phyloP scores from a whole-genome alignment of 2,888 invertebrate genomes.

The Drosophila nigricruria region DNA sequence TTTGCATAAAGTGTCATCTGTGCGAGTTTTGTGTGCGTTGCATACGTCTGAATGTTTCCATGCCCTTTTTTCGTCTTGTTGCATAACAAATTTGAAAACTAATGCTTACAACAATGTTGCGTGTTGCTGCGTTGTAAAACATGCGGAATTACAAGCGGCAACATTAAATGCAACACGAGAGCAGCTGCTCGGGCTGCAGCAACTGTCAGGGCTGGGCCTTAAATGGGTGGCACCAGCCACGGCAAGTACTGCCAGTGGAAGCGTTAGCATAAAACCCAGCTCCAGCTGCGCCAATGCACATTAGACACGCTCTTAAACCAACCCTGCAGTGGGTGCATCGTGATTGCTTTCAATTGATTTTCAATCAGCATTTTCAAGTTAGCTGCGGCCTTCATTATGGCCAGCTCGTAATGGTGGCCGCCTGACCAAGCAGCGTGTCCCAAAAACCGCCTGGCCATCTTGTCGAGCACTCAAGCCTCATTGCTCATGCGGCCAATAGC shows the following conservation, averaged over 20 bases:
- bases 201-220: background rate
- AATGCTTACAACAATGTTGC: slow-evolving; percentile 46
- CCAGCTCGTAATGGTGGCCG: slow-evolving; percentile 9
- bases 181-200: slow-evolving; percentile 31
- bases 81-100: slow-evolving; percentile 59
- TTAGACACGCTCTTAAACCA: slow-evolving; percentile 50
- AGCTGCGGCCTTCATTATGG: slow-evolving; percentile 42
- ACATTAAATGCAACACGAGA: slow-evolving; percentile 64
- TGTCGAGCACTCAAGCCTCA: slow-evolving; percentile 43
- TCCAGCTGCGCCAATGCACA: slow-evolving; percentile 28
- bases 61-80: slow-evolving; percentile 35
- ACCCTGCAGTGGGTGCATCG: slow-evolving; percentile 39
- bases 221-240: background rate
- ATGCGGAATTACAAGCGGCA: slow-evolving; percentile 62
- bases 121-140: slow-evolving; percentile 60
- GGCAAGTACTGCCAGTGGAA: background rate
- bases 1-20: slow-evolving; percentile 83
- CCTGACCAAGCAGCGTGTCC: slow-evolving; percentile 13
- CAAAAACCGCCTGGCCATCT: slow-evolving; percentile 10
- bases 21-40: slow-evolving; percentile 54
- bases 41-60: slow-evolving; percentile 44
- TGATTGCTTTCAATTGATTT: slow-evolving; percentile 65
- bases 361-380: slow-evolving; percentile 60
- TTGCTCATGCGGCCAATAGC: slow-evolving; percentile 31
- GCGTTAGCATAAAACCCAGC: slow-evolving; percentile 1